Base-by-base conservation (phyloP, 2,888 invertebrate genomes). In the Cephalotes varians region DNA sequence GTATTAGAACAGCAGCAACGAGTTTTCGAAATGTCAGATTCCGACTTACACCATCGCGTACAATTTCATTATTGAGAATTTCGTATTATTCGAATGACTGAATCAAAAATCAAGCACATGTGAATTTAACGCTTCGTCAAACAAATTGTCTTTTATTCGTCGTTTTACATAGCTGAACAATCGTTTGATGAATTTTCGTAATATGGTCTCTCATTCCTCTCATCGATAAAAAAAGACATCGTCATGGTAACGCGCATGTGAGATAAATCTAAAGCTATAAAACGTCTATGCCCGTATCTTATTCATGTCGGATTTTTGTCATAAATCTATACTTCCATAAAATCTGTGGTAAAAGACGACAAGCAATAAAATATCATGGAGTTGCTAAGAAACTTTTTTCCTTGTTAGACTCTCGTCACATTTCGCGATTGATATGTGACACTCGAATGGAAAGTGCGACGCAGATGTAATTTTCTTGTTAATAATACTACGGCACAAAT, bases 251-350 rank as follows among this genome's bases (percentile, higher is more conserved):
- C 37, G 65, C 65, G 44, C 12, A 28, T 10, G 28, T 34, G 21
- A 73, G 73, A 80, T 73, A 80, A 73, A 62, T 71, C 60, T 71
- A 12, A 51, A 1, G 51, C 56, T 34, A 79, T 79, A 72, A 79
- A 71, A 72, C 44, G 34, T 56, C 56, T 25, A 76, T 25, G 21
- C 67, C 40, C 51, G 44, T 44, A 72, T 34, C 25, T 72, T 79
- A 79, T 79, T 79, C 77, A 79, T 72, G n/a, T 25, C n/a, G 69
- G 67, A 79, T 79, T 69, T 77, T 71, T 69, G 28, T 31, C 44
- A 47, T 77, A 79, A 79, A 79, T 79, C 56, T 79, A 47, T 31
- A 79, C 44, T 5, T 25, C 44, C 56, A n/a, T 79, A 79, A 79
- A 79, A 56, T 56, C 72, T 44, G 12, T 44, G 56, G 58, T 58